phyloP scores from a whole-genome alignment of 2,888 invertebrate genomes.

The Acanthopleura granulata region DNA sequence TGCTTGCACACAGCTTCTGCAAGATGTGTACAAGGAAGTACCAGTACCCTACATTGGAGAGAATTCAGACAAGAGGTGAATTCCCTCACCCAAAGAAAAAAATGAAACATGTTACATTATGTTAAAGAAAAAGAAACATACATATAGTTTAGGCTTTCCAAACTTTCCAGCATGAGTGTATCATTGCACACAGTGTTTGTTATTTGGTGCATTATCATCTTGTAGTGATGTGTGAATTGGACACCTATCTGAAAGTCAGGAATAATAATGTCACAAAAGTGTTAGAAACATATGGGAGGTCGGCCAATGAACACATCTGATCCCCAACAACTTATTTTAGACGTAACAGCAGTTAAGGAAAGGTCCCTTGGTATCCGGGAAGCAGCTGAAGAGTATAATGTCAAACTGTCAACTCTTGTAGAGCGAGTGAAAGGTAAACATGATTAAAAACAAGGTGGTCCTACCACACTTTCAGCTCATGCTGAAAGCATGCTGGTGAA shows the following conservation, averaged over 20 bases:
- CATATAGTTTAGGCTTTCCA: background rate
- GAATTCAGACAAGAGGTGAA: background rate
- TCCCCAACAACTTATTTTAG: background rate
- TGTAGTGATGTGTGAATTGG: constrained; percentile 1
- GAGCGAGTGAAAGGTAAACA: no score
- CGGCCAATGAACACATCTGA: background rate
- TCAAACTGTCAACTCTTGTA: background rate
- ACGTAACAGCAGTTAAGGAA: background rate
- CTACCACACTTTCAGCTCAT: no score
- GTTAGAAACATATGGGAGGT: background rate
- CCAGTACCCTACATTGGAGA: no score
- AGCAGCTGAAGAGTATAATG: background rate
- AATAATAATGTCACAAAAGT: background rate
- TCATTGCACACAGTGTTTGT: background rate
- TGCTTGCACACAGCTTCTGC: no score
- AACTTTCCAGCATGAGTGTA: background rate
- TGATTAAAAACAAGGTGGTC: no score
- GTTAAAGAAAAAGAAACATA: background rate
- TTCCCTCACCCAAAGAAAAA: background rate
- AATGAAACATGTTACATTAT: background rate
- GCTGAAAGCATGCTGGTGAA: no score
- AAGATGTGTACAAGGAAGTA: no score
- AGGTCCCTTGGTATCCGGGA: background rate
- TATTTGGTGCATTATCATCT: background rate
- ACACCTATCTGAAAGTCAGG: background rate